These are phyloP conservation scores for Drosophila peninsularis DNA, from an alignment of 2,888 invertebrate species.

Conservation along the genomic window DNA sequence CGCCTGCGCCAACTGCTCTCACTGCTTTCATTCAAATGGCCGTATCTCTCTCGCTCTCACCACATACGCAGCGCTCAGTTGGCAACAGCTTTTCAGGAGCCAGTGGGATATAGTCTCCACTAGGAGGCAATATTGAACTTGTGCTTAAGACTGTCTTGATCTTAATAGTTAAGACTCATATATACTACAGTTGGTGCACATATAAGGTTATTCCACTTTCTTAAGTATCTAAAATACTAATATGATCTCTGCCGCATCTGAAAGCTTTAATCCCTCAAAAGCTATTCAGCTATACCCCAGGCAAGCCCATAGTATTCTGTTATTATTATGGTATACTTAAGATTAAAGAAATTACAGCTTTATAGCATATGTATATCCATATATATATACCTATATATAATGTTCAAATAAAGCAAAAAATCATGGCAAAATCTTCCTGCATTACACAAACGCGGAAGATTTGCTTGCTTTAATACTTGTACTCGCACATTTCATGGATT, in stretches of 20 bases:
- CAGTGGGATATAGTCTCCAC: slow-evolving; percentile 7
- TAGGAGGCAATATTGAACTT: too few relatives aligned
- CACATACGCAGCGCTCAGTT: slow-evolving; percentile 24
- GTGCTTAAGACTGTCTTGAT: too few relatives aligned
- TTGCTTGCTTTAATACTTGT: slow-evolving; percentile 59
- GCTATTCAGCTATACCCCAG: too few relatives aligned
- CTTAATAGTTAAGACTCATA: not conserved
- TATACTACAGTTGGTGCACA: too few relatives aligned
- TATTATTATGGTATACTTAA: too few relatives aligned
- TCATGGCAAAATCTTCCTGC: slow-evolving; percentile 78
- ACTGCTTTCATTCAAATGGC: slow-evolving; percentile 69
- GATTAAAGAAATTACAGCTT: not conserved
- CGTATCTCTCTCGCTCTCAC: slow-evolving; percentile 27
- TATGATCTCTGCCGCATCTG: too few relatives aligned
- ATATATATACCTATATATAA: slow-evolving; percentile 3
- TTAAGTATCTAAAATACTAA: too few relatives aligned
- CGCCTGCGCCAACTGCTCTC: slow-evolving; percentile 47
- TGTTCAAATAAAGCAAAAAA: slow-evolving; percentile 48
- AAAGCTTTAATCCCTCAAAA: too few relatives aligned
- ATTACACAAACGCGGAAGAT: slow-evolving; percentile 82
- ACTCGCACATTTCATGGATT: slow-evolving; percentile 72
- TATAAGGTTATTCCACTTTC: too few relatives aligned
- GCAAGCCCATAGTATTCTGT: not conserved
- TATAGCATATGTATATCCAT: not conserved
- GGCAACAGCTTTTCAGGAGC: slow-evolving; percentile 25